Evolutionary conservation across 2,797 vertebrate genomes (phyloP).

Genomic region (Coccyzus lansbergi): DNA sequence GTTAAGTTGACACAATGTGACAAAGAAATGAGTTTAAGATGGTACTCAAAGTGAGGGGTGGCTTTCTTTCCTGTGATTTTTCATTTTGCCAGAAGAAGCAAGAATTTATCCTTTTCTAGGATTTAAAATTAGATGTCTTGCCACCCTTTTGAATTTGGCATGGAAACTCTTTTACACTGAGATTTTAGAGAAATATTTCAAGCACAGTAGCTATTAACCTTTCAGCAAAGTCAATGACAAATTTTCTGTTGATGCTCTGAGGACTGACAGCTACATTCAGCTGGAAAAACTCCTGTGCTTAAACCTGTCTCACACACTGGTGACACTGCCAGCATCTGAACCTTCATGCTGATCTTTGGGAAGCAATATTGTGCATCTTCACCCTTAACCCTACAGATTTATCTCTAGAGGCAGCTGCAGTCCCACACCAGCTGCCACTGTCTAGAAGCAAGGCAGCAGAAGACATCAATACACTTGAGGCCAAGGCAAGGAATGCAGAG

Average conservation of each 20-base stretch:
- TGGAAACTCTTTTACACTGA: not conserved
- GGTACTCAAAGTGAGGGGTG: not conserved
- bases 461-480: not conserved
- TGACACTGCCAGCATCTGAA: not conserved
- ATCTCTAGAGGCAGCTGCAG: not conserved
- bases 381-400: not conserved
- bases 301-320: accelerated
- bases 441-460: not conserved
- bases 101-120: not conserved
- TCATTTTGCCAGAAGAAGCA: not conserved
- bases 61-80: not conserved
- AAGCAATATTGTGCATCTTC: not conserved
- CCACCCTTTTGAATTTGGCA: not conserved
- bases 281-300: not conserved
- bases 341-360: not conserved
- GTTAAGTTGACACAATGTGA: not conserved
- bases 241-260: not conserved
- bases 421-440: not conserved
- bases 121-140: not conserved
- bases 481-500: not conserved
- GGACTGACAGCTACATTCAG: not conserved
- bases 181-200: not conserved
- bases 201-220: not conserved
- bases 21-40: not conserved
- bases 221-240: not conserved